Base-by-base conservation (phyloP, 1,140 invertebrate species). In the Drosophila malerkotliana region DNA sequence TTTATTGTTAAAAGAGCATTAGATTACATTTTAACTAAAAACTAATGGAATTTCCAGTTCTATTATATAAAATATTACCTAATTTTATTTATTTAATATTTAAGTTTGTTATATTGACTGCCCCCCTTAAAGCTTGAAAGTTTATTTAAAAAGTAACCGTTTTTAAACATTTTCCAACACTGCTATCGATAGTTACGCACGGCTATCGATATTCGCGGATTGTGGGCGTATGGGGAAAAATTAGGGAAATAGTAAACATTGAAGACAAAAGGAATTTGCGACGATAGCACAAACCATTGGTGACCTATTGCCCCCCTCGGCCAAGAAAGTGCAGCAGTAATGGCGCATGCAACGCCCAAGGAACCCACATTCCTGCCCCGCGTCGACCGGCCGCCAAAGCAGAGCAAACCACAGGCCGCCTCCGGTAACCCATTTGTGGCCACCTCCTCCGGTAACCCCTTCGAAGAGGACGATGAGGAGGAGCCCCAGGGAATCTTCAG, bases 401-500 rank as follows among this genome's bases (percentile, higher is more conserved):
- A 9, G 18, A 21, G 3, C 21, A 18, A 9, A 7, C 18, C 15
- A 10, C 7, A 18, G n/a, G 41, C 41, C 41, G 14, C n/a, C 4
- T 18, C 41, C 41, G 15, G 41, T 2, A 21, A 15, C 4, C 18
- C 44, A 1, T 47, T 21, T 10, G 44, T 47, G 44, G 44, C 44
- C 44, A 77, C 72, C 1, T 66, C 76, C 24, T 66, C 64, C 14
- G 80, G 80, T 15, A 89, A 89, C 75, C 83, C 83, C 12, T 88
- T 88, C n/a, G 83, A 88, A 9, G 75, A 94, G 8, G 94, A 87
- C 9, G 81, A 87, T 1, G 94, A 96, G 71, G 81, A 78, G 3
- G 94, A 96, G 71, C 95, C 96, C 66, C 95, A 96, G 68, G 92
- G 93, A 12, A 96, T 97, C 84, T 97, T 97, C 90, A 94, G 93